phyloP scores from a whole-genome alignment of 2,797 vertebrate species.

The Gymnothorax javanicus region DNA sequence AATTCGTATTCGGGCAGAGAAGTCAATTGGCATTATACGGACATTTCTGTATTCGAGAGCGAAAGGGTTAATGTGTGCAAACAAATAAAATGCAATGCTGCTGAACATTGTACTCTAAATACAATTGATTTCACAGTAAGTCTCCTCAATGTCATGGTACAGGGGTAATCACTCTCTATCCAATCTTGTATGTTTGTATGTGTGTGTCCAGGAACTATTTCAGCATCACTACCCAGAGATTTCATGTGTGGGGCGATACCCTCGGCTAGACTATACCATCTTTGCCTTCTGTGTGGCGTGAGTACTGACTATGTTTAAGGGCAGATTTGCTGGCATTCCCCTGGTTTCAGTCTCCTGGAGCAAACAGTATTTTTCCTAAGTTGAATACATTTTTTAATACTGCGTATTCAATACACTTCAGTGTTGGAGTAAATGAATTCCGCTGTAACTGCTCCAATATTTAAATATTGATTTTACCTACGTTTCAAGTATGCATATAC shows the following conservation, averaged over 20 bases:
- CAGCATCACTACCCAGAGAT: conserved; percentile 79
- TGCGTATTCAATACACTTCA: not conserved
- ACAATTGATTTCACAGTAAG: not conserved
- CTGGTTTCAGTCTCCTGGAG: not conserved
- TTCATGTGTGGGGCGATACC: conserved; percentile 78
- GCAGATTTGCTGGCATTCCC: not conserved
- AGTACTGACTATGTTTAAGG: conserved; percentile 51
- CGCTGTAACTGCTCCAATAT: not conserved
- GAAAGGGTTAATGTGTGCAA: not conserved
- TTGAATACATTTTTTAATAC: not conserved
- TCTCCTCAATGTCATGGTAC: not conserved
- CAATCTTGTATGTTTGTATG: not conserved
- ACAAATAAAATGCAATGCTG: not conserved
- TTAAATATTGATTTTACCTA: not conserved
- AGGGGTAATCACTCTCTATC: not conserved
- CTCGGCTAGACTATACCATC: conserved; percentile 62
- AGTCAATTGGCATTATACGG: too few species aligned
- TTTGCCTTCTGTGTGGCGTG: conserved; percentile 82
- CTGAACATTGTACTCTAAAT: not conserved
- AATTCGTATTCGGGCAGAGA: too few species aligned
- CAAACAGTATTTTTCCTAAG: not conserved
- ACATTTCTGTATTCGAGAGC: too few species aligned
- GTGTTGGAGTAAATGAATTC: too few species aligned
- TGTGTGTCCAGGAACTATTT: conserved; percentile 67
- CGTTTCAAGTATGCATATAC: not conserved